Base-by-base conservation (phyloP, 2,113 vertebrate species). In the Oplegnathus fasciatus region DNA sequence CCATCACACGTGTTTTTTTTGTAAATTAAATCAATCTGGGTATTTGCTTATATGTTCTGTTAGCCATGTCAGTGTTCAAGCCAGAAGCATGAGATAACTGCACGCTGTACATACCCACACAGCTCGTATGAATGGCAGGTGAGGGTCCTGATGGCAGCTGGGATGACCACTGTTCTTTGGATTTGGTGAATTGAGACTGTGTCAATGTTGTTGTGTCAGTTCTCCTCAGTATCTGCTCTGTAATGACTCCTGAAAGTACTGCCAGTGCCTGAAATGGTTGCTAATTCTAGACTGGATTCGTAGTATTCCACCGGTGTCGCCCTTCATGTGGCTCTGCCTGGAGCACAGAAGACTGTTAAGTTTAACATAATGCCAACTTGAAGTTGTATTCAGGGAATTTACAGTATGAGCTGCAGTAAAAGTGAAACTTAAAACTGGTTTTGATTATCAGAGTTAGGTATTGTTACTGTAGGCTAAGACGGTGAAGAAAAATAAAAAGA, bases 331-430 rank as follows among this genome's bases (percentile, higher is more conserved):
- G 42, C 46, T 62, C 34, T 67, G 69, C 42, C 28, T 48, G 44
- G 15, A 44, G 26, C 77, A 42, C 68, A 69, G 22, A 72, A 55
- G 84, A 87, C 78, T 83, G 79, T 83, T 83, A 64, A 9, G 44
- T 22, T 71, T 15, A 78, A 67, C 28, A 37, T 20, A 57, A 64
- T 71, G 65, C 67, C 40, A 73, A 71, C 66, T 75, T 62, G n/a
- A 88, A 73, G 52, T 71, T 81, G 65, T 83, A 55, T 77, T 88
- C 86, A 86, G 89, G 82, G 78, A 86, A 75, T 68, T 67, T 71
- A 55, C 70, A 55, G 60, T 37, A 13, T 67, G 60, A 76, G 67
- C 42, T 69, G 42, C 15, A 37, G 52, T 68, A 17, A 65, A 75
- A 34, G 14, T 79, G 54, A 48, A 20, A 17, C 69, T 83, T 57